Conservation (phyloP, 2,888 invertebrate genomes). For the Cryptocheilus praepositus region DNA sequence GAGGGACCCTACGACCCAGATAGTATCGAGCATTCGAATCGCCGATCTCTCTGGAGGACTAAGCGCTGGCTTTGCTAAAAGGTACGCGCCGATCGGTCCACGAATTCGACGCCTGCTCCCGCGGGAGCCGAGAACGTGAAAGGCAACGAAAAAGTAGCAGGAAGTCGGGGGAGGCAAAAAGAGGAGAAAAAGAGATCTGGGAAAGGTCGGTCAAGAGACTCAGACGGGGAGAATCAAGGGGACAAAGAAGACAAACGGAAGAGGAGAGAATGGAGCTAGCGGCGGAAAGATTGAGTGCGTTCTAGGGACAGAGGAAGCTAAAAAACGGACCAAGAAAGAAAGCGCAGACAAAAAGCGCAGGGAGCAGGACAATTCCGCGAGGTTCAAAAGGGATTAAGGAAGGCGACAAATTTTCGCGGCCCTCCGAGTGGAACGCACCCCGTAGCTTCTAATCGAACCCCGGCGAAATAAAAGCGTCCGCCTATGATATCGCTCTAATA, state of each 20-base stretch:
- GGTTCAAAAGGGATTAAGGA: too few species aligned
- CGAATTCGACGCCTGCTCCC: conserved; percentile 54
- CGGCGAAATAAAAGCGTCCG: too few species aligned
- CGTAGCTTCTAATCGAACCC: too few species aligned
- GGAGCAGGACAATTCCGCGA: too few species aligned
- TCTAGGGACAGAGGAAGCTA: conserved; percentile 10
- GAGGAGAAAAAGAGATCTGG: conserved; percentile 7
- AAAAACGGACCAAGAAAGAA: neutral
- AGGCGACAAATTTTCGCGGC: too few species aligned
- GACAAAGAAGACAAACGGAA: conserved; percentile 24
- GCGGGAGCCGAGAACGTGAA: conserved; percentile 33
- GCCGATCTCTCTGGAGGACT: conserved; percentile 59
- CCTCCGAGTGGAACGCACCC: too few species aligned
- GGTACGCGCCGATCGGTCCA: conserved; percentile 56
- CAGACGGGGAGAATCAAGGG: conserved; percentile 20
- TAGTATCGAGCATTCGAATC: conserved; percentile 54
- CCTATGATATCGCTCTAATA: too few species aligned
- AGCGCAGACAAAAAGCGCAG: too few species aligned
- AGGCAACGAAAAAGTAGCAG: conserved; percentile 16
- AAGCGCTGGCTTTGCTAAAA: conserved; percentile 53
- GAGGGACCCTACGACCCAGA: conserved; percentile 43
- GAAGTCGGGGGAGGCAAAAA: conserved; percentile 2
- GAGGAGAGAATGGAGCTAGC: conserved; percentile 17
- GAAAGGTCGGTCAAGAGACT: conserved; percentile 11
- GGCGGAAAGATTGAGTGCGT: conserved; percentile 18